Base-by-base conservation (phyloP, 2,797 vertebrate genomes). In the Protonibea diacanthus region DNA sequence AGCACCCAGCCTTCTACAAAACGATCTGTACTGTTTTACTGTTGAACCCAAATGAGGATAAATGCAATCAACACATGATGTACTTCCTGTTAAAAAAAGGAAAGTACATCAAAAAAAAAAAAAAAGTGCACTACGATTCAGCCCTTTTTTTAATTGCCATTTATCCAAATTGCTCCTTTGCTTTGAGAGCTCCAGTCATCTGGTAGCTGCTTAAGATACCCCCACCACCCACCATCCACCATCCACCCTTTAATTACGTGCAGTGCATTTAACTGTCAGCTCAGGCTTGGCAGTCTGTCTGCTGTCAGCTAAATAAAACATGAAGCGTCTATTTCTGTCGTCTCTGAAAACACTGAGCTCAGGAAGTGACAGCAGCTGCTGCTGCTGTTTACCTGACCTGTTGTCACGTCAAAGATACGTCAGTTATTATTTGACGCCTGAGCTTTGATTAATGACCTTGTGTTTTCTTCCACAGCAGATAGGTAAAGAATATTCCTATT, bases 241-340 rank as follows among this genome's bases (percentile, higher is more conserved):
- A 33, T 33, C 33, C 33, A 9, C 33, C 33, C 33, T 73, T 84
- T 78, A 85, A 91, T 86, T 85, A 90, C 10, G 62, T 66, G 48
- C 61, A 33, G 71, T 84, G 69, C 74, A 79, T 87, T 87, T 86
- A 75, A 75, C 52, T 53, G 79, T 88, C 84, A 72, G 74, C 83
- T 91, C 84, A 67, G 85, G 87, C 82, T 87, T 81, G 84, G 74
- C 74, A 62, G 60, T 79, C 76, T 71, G 74, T 86, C 81, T 76
- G 61, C 66, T 80, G 71, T 80, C 71, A 79, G 65, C 60, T 92
- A 68, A 91, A 93, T 92, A 88, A 93, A 91, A 91, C 74, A 92
- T 91, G 82, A 88, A 72, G 47, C 18, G 3, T 84, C 82, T 91
- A 82, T 86, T 90, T 89, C 85, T 81, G 86, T 82, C 73, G 68